Conservation (phyloP, 2,888 invertebrate species). For the Hypena proboscidalis region DNA sequence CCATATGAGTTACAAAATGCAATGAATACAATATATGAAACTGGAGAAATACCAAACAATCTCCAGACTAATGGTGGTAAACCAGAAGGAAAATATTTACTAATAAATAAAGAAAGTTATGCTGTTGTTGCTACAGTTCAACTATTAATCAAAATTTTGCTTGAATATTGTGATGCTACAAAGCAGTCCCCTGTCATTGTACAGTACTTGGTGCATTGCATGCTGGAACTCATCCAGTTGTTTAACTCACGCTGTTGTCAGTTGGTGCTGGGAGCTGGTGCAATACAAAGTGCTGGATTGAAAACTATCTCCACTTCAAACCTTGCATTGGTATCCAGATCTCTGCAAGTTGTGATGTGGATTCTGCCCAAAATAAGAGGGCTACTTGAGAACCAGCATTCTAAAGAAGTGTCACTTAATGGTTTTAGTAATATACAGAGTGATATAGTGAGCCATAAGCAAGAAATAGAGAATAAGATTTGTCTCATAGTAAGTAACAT, state of each 20-base stretch:
- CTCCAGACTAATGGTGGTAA: constrained; percentile 67
- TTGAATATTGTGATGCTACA: constrained; percentile 95
- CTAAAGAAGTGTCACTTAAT: constrained; percentile 74
- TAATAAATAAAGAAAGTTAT: constrained; percentile 89
- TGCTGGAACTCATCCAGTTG: constrained; percentile 94
- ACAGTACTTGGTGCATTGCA: constrained; percentile 92
- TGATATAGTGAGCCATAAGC: constrained; percentile 94
- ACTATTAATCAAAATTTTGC: constrained; percentile 94
- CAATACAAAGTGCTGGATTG: constrained; percentile 96
- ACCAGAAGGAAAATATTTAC: constrained; percentile 84
- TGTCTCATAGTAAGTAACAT: constrained; percentile 95
- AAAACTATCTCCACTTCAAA: constrained; percentile 98
- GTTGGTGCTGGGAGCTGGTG: constrained; percentile 98
- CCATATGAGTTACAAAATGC: constrained; percentile 95
- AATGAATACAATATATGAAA: constrained; percentile 88
- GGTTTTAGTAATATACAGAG: constrained; percentile 90
- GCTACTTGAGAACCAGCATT: constrained; percentile 87
- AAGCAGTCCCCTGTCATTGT: constrained; percentile 92
- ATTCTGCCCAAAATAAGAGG: constrained; percentile 89
- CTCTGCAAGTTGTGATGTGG: constrained; percentile 93
- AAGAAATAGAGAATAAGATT: constrained; percentile 96
- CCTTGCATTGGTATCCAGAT: constrained; percentile 93
- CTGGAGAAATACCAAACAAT: constrained; percentile 75
- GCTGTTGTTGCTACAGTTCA: constrained; percentile 93
- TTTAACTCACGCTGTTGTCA: constrained; percentile 96